These are phyloP conservation scores for Scaeva pyrastri DNA, from an alignment of 2,888 invertebrate species.

Conservation along the genomic window DNA sequence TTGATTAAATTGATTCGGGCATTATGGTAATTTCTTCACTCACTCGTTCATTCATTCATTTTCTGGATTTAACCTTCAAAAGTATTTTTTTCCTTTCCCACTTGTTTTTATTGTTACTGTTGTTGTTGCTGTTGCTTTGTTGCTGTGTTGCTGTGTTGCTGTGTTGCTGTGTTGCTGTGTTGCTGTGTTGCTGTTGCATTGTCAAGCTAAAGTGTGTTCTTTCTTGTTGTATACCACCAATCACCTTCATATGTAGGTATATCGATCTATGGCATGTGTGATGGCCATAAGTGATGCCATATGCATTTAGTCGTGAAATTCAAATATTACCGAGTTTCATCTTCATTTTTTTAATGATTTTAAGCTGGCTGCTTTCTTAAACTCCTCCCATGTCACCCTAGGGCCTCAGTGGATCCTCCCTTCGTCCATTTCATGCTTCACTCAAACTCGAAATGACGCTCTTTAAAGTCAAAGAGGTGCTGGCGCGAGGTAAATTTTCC, in stretches of 20 bases:
- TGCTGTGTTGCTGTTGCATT: conserved; percentile 18
- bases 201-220: neutral
- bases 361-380: neutral
- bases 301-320: conserved; percentile 17
- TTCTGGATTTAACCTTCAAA: conserved; percentile 38
- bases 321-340: conserved; percentile 51
- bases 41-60: conserved; percentile 50
- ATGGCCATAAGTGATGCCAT: neutral
- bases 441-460: conserved; percentile 1
- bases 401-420: too few relatives aligned
- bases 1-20: conserved; percentile 68
- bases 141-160: neutral
- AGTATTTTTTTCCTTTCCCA: neutral
- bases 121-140: neutral
- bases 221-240: neutral
- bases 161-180: neutral
- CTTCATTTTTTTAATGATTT: neutral
- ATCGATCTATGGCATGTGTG: neutral
- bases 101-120: neutral
- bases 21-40: conserved; percentile 69
- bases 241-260: neutral
- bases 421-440: neutral
- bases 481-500: conserved; percentile 11
- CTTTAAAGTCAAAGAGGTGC: conserved; percentile 8
- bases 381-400: neutral